phyloP scores from a whole-genome alignment of 2,888 invertebrate genomes.

The Drosophila ezoana region DNA sequence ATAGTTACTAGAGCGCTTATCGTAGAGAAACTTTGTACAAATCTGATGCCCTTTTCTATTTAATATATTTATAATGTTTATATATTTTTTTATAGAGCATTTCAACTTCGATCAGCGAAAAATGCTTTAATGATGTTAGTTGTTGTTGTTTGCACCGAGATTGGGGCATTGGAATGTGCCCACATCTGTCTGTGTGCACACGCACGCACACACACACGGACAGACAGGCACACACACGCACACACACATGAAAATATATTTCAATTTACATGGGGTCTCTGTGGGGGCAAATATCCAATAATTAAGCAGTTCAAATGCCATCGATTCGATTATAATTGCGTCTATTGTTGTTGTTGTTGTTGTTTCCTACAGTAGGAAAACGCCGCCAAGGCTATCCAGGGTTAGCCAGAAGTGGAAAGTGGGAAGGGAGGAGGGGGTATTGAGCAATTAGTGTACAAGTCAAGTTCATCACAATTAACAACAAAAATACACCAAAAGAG shows the following conservation, averaged over 20 bases:
- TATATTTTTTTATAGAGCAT: background rate
- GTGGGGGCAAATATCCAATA: conserved; percentile 31
- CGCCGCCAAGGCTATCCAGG: background rate
- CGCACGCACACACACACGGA: background rate
- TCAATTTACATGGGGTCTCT: conserved; percentile 39
- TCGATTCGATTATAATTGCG: conserved; percentile 58
- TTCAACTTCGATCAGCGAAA: too few species aligned
- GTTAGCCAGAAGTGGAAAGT: background rate
- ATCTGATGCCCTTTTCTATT: too few species aligned
- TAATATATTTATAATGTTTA: too few species aligned
- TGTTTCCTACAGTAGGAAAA: background rate
- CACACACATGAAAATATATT: conserved; percentile 11
- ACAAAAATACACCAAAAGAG: background rate
- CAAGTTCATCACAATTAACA: conserved; percentile 33
- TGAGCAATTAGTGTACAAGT: conserved; percentile 26
- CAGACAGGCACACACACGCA: background rate
- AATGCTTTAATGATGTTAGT: conserved; percentile 4
- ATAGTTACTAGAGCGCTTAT: too few species aligned
- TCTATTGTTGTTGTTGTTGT: background rate
- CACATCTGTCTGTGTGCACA: conserved; percentile 6
- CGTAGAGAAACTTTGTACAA: too few species aligned
- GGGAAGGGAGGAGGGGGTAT: background rate
- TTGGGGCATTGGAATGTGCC: conserved; percentile 15
- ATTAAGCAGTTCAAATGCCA: conserved; percentile 67
- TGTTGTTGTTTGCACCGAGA: conserved; percentile 47